Percentiles rank a stretch among this genome's conserved stretches.
Evolutionary conservation across 2,113 vertebrate genomes (phyloP).

Genomic region (Halcyon malimbica): DNA sequence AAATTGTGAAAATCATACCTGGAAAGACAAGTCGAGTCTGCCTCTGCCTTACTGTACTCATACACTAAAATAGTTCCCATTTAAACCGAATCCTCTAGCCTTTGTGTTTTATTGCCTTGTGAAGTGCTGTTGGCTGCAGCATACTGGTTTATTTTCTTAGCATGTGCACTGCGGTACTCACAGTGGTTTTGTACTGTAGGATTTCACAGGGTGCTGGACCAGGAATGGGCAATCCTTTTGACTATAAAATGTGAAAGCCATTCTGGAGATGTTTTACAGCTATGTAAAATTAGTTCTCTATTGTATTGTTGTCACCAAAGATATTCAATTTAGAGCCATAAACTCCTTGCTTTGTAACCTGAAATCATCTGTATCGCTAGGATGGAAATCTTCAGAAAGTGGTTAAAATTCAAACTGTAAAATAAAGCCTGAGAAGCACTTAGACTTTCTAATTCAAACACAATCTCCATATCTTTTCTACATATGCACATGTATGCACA

Average conservation of each 20-base stretch:
- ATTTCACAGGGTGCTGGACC: not conserved
- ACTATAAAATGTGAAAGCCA: not conserved
- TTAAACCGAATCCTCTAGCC: not conserved
- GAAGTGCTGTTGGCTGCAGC: not conserved
- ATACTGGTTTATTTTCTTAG: slow-evolving; percentile 2
- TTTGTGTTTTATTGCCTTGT: slow-evolving; percentile 3
- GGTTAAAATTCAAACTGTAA: not conserved
- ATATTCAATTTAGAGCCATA: not conserved
- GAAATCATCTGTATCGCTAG: not conserved
- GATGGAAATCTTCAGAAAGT: not conserved
- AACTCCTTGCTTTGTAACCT: not conserved
- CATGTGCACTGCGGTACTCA: not conserved
- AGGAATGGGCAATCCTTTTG: not conserved
- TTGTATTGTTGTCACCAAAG: not conserved
- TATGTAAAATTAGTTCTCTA: not conserved
- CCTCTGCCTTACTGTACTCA: not conserved
- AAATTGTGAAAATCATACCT: slow-evolving; percentile 17
- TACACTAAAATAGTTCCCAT: not conserved
- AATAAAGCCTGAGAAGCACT: slow-evolving; percentile 15
- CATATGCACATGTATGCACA: slow-evolving; percentile 39
- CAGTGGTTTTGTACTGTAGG: not conserved
- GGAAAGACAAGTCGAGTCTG: slow-evolving; percentile 21
- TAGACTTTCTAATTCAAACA: slow-evolving; percentile 2
- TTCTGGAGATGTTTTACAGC: not conserved
- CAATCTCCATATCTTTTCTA: not conserved